Conservation (phyloP, 2,113 vertebrate species). For the Silurus asotus region DNA sequence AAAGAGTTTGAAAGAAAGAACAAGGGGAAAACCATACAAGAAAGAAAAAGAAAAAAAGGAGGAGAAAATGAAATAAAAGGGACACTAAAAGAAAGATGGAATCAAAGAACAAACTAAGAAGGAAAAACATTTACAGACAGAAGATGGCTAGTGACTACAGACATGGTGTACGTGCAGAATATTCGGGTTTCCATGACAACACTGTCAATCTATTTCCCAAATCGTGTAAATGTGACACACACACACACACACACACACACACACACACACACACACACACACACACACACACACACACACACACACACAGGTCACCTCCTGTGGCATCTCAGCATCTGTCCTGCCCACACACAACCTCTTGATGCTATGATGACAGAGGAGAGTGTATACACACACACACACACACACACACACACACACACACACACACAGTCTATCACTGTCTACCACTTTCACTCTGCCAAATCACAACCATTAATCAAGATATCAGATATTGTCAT, state of each 20-base stretch:
- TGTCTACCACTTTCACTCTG: constrained; percentile 12
- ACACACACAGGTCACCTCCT: background rate
- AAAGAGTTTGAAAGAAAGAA: too few relatives aligned
- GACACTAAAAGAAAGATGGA: background rate
- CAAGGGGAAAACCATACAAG: too few relatives aligned
- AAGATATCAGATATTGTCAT: constrained; percentile 16
- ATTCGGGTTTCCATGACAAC: constrained; percentile 47
- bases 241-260: background rate
- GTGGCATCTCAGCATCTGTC: constrained; percentile 7
- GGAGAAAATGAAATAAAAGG: background rate
- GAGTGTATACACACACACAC: background rate
- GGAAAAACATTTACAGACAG: background rate
- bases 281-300: background rate
- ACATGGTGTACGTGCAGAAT: constrained; percentile 14
- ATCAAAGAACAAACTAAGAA: background rate
- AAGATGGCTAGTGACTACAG: constrained; percentile 37
- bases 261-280: background rate
- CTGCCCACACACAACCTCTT: constrained; percentile 42
- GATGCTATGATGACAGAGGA: constrained; percentile 26
- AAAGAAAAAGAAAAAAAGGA: background rate
- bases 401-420: constrained; percentile 35
- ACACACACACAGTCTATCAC: constrained; percentile 8
- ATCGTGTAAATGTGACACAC: constrained; percentile 4
- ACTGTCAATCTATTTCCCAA: constrained; percentile 36
- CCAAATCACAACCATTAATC: constrained; percentile 23